phyloP scores from a whole-genome alignment of 2,888 invertebrate genomes.

The Actias luna region DNA sequence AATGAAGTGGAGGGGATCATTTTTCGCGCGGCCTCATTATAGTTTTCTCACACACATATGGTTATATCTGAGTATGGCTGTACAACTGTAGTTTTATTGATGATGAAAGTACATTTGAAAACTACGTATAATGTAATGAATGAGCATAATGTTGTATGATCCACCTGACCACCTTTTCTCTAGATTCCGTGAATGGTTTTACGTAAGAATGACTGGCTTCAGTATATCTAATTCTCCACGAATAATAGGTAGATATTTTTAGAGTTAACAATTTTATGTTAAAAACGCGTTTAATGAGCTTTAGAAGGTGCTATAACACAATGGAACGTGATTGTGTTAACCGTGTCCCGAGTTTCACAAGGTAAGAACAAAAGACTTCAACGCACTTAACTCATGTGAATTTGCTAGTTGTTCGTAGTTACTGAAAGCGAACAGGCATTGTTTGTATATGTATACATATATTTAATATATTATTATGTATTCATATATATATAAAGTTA shows the following conservation, averaged over 20 bases:
- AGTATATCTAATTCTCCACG: neutral
- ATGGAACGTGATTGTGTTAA: neutral
- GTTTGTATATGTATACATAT: neutral
- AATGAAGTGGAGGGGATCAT: constrained; percentile 9
- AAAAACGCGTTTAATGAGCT: neutral
- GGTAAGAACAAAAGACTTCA: constrained; percentile 55
- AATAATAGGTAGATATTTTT: neutral
- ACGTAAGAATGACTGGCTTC: neutral
- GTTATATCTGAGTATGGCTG: neutral
- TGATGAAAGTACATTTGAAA: neutral
- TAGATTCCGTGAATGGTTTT: neutral
- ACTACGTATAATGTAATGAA: too few relatives aligned
- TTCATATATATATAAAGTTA: neutral
- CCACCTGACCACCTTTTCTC: neutral
- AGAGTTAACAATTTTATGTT: neutral
- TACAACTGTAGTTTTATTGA: neutral
- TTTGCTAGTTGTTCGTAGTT: neutral
- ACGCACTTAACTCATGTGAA: constrained; percentile 33
- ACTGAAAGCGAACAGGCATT: neutral
- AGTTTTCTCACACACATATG: neutral
- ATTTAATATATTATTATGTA: neutral
- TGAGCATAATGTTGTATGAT: too few relatives aligned
- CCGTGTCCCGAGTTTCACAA: neutral
- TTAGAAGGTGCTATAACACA: neutral
- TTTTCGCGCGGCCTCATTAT: constrained; percentile 17